Conservation (phyloP, 2,113 vertebrate species). For the Sciurus niger region DNA sequence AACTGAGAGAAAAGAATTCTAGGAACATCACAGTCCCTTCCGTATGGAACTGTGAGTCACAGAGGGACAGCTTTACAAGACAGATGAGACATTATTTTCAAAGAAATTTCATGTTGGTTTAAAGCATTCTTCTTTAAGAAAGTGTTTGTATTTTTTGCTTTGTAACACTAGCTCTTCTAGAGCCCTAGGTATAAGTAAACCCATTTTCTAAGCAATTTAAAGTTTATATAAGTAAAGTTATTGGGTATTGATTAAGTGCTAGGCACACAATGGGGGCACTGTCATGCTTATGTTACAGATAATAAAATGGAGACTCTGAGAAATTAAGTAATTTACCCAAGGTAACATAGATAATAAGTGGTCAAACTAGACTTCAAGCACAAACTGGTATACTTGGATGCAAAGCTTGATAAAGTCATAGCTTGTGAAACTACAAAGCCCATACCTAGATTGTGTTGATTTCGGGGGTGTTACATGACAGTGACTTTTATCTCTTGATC, state of each 20-base stretch:
- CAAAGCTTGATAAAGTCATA: background rate
- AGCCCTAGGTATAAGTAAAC: background rate
- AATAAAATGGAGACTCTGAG: constrained; percentile 17
- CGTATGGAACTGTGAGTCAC: background rate
- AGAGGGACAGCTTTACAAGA: background rate
- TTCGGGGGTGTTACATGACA: background rate
- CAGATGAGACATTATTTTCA: background rate
- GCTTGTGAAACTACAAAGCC: background rate
- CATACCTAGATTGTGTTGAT: background rate
- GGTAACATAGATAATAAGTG: background rate
- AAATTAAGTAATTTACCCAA: background rate
- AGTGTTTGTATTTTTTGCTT: constrained; percentile 11
- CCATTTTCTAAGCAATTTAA: constrained; percentile 30
- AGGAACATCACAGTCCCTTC: background rate
- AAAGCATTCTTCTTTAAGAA: constrained; percentile 35
- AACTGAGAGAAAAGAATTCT: background rate
- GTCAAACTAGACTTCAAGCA: background rate
- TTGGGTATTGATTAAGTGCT: background rate
- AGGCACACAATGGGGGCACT: background rate
- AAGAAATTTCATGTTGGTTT: constrained; percentile 29
- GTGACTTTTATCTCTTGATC: background rate
- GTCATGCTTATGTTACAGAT: background rate
- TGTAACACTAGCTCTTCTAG: background rate
- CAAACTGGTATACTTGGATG: background rate
- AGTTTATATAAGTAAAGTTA: constrained; percentile 36